Evolutionary conservation across 2,888 invertebrate genomes (phyloP), one percentile per base, ranked within the genome.

Genomic region (Dasypolia templi): DNA sequence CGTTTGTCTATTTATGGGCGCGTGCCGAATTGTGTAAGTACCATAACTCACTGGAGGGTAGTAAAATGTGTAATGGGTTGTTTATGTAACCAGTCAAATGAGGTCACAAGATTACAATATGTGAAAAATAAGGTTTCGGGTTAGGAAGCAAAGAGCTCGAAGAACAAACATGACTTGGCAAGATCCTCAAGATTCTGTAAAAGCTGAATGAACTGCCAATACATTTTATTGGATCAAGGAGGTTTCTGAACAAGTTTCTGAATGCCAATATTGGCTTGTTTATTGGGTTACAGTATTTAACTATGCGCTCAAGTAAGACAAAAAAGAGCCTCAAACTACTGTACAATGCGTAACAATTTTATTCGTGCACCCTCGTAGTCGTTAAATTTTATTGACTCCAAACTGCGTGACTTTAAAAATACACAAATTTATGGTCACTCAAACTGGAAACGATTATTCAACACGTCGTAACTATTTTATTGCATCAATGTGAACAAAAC

Each of bases 381-480:
- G 95, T 96, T 95, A 96, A 95, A 95, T 92, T 95, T 95, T 96
- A 96, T 95, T 93, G 94, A 94, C 95, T 95, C 91, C 92, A 93
- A 95, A 95, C 94, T 93, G 93, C 93, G 93, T 91, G 93, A 95
- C 95, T 95, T 95, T 95, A 94, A 96, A 95, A 96, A 95, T 95
- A 95, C 92, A 95, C 95, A 95, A 95, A 95, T 96, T 95, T 96
- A 96, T 92, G 95, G 95, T 95, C 95, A 95, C 95, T 95, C 95
- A 94, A 93, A 94, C 93, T 91, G 94, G 93, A 90, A 94, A 93
- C 94, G 95, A 95, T 96, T 95, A 96, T 95, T 95, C 95, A 95
- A 95, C 96, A 96, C 95, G 92, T 96, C 95, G 95, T 96, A 94
- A 95, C 94, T 92, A 94, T 95, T 96, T 96, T 96, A 96, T 95